A percentile compares a stretch with the other conserved stretches of the same genome.
phyloP scores from a whole-genome alignment of 2,113 vertebrate genomes.

The Catharus bicknelli region DNA sequence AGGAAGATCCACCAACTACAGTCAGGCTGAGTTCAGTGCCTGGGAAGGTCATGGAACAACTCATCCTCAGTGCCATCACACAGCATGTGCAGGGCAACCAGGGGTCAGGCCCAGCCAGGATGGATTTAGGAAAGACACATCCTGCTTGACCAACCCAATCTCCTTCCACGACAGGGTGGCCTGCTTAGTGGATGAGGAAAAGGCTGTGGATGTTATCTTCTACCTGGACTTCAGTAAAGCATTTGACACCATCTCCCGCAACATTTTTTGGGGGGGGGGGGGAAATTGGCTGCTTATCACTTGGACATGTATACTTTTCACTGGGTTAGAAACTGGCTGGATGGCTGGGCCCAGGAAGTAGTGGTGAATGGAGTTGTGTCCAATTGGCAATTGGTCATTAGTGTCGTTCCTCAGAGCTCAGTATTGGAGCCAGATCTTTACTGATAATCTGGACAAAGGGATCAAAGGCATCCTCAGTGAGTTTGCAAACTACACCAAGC shows the following conservation, averaged over 20 bases:
- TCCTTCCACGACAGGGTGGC: neutral
- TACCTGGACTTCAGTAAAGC: neutral
- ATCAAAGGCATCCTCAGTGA: neutral
- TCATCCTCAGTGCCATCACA: neutral
- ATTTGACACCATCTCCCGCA: neutral
- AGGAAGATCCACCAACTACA: neutral
- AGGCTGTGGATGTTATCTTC: neutral
- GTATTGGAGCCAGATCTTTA: neutral
- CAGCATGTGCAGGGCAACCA: neutral
- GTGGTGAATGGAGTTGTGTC: neutral
- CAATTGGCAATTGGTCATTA: too few relatives aligned
- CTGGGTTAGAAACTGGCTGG: neutral
- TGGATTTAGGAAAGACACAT: neutral
- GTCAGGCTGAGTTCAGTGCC: neutral
- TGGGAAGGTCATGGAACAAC: neutral
- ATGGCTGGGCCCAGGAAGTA: neutral
- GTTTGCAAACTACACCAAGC: fast-evolving
- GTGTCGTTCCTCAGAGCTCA: neutral
- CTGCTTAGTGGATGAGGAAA: neutral
- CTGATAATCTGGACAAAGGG: neutral
- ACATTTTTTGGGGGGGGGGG: neutral
- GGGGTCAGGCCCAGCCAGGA: neutral
- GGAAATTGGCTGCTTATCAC: neutral
- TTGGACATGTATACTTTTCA: neutral
- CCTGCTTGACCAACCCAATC: neutral